Conservation (phyloP, 2,888 invertebrate species). For the Caenorhabditis imperialis region DNA sequence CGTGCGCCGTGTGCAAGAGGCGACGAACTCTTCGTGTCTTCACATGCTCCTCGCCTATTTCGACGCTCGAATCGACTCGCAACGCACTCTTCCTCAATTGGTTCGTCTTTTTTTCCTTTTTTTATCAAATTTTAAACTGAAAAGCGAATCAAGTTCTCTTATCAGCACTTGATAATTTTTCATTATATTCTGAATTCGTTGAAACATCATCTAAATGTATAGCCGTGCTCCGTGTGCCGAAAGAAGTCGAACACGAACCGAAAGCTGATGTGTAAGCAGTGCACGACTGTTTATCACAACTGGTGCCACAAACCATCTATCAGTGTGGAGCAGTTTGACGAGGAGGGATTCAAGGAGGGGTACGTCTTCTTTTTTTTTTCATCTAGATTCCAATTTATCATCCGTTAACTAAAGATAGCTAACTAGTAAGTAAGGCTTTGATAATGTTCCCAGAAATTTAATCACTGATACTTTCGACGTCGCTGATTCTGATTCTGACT, state of each 20-base stretch:
- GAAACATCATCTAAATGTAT: constrained; percentile 2
- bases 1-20: constrained; percentile 34
- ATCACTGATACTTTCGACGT: too few relatives aligned
- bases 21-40: constrained; percentile 49
- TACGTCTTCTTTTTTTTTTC: background rate
- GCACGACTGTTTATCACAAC: constrained; percentile 22
- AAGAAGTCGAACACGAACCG: constrained; percentile 9
- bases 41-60: constrained; percentile 54
- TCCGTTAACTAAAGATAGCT: too few relatives aligned
- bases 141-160: constrained; percentile 3
- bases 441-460: too few relatives aligned
- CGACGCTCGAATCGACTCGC: constrained; percentile 48
- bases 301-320: constrained; percentile 18
- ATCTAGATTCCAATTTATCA: too few relatives aligned
- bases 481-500: too few relatives aligned
- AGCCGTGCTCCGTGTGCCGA: constrained; percentile 33
- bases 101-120: constrained; percentile 5
- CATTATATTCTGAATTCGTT: background rate
- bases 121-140: background rate
- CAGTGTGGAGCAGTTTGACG: constrained; percentile 1
- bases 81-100: constrained; percentile 14
- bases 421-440: too few relatives aligned
- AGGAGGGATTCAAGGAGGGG: constrained; percentile 46
- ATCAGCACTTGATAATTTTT: background rate
- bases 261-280: constrained; percentile 40